Evolutionary conservation across 2,888 invertebrate genomes (phyloP), one percentile per base, ranked within the genome.

Genomic region (Chymomyza fuscimana): DNA sequence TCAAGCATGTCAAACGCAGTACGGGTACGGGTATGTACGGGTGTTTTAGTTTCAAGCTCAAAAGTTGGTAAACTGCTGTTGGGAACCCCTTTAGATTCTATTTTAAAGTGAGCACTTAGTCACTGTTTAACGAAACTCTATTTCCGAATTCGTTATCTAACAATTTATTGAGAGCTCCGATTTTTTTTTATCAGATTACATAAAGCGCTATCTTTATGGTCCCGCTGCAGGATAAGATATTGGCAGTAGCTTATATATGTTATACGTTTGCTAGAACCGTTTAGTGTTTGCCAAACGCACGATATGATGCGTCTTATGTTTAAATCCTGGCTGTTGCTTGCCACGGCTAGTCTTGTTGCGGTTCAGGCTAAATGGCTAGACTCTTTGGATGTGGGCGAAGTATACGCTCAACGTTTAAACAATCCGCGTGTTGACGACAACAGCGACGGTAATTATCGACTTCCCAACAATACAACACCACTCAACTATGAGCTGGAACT

Each of bases 381-480:
- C 4, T 72, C 70, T 5, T 15, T 29, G n/a, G 70, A 74, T 65
- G 72, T 66, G 29, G 64, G 79, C 54, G 12, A 86, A 70, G 84
- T 74, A 64, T 62, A 65, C 15, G 6, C 19, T 7, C 52, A 52
- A 52, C 73, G 73, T 10, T 19, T 5, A 9, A 65, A 67, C 19
- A 56, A 73, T 40, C 25, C 72, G 15, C 87, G 78, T 3, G 79
- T 61, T 29, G 80, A 77, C 29, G 76, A 78, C 19, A 77, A 77
- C n/a, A 72, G 69, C 16, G 67, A 5, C 0, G n/a, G 54, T 5
- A 78, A 90, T 54, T 90, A 93, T 91, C 92, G 93, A 29, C 91
- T 94, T 66, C 94, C 94, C 0, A 92, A 92, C 3, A 92, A 92
- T 77, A 92, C 94, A 65, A 83, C 80, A 2, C 94, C 94, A 0